A percentile compares a stretch with the other conserved stretches of the same genome.
phyloP scores from a whole-genome alignment of 2,797 vertebrate species.

The Loris lydekkerianus region DNA sequence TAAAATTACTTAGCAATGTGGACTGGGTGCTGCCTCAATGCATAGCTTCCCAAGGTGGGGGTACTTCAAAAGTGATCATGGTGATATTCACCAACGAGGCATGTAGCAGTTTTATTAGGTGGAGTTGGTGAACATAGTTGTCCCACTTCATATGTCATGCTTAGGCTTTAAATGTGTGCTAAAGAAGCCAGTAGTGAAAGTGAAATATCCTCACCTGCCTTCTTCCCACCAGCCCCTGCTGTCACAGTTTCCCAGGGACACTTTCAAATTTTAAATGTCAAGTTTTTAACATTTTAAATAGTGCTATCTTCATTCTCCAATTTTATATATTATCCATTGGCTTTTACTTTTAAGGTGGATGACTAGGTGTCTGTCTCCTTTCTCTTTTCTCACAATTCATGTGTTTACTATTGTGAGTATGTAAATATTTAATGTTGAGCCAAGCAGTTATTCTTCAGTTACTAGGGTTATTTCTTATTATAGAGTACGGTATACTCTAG shows the following conservation, averaged over 20 bases:
- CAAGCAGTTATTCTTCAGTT: neutral
- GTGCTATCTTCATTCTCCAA: neutral
- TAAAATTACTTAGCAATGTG: no score
- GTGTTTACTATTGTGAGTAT: neutral
- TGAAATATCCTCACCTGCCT: neutral
- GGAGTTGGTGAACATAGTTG: no score
- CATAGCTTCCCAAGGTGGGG: no score
- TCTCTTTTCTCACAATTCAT: neutral
- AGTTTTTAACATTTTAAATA: constrained; percentile 50
- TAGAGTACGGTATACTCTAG: neutral
- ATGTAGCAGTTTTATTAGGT: no score
- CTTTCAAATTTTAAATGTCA: constrained; percentile 36
- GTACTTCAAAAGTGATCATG: no score
- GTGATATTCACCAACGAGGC: no score
- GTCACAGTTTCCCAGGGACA: neutral
- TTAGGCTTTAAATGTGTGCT: constrained; percentile 13
- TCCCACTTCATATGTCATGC: neutral
- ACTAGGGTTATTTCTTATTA: neutral
- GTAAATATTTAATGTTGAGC: constrained; percentile 40
- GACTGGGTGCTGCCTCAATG: no score
- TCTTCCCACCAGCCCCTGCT: neutral
- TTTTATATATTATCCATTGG: neutral
- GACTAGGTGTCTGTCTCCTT: neutral
- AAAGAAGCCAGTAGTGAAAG: neutral
- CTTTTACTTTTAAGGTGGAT: neutral